Base-by-base conservation (phyloP, 1,140 invertebrate genomes). In the Apolygus lucorum region DNA sequence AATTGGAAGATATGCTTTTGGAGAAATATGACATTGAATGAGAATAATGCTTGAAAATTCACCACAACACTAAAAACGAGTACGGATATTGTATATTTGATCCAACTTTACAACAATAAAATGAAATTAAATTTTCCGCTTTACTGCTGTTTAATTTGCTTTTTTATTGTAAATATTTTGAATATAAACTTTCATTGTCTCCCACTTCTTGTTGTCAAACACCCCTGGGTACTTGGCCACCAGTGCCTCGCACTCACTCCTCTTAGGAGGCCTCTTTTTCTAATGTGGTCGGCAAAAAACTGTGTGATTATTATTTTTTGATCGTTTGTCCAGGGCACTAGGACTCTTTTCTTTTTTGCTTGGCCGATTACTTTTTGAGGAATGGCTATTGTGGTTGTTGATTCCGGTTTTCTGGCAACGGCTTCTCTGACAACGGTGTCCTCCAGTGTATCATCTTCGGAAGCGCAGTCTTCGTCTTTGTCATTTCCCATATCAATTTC, bases 151-250 rank as follows among this genome's bases (percentile, higher is more conserved):
- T n/a, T n/a, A n/a, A n/a, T n/a, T n/a, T n/a, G n/a, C n/a, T 59
- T 59, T 59, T 59, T 59, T 59, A 11, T 4, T 11, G 54, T 59
- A 59, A 4, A 59, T 59, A 59, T 59, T 59, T 59, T 59, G 54
- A 17, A 59, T 21, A 8, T 11, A 22, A 13, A 59, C 54, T 59
- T 59, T 59, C 2, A 59, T 59, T 59, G 8, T 59, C 4, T 17
- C 13, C 54, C 54, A 59, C 11, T 13, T 4, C 22, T 22, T 59
- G 22, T 59, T 42, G 17, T 42, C 34, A 42, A 42, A 42, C 34
- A 42, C 34, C 4, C 34, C 34, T 17, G n/a, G n/a, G 17, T 17
- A 42, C 34, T 8, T 8, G 34, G 34, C 4, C 34, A 4, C 34
- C 4, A 42, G 34, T 8, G 4, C 4, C 34, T 8, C 17, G 34